Evolutionary conservation across 2,888 invertebrate genomes (phyloP).

Genomic region (Drosophila pseudotakahashii): DNA sequence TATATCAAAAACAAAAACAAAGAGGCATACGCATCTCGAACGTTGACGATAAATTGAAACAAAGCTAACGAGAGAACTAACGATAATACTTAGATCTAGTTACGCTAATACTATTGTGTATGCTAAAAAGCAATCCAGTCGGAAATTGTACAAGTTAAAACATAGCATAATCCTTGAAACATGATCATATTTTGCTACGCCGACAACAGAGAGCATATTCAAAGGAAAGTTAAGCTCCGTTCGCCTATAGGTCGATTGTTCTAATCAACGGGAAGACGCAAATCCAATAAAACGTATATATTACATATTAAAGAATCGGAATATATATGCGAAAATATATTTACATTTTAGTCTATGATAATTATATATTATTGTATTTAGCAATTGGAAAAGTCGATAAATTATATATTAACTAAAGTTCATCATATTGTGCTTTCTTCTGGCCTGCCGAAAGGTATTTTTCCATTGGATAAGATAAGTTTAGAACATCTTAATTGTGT

Average conservation of each 20-base stretch:
- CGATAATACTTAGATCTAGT: conserved; percentile 55
- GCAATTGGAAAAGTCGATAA: conserved; percentile 61
- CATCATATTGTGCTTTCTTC: background rate
- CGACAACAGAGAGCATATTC: conserved; percentile 34
- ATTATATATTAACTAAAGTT: conserved; percentile 66
- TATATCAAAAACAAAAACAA: conserved; percentile 25
- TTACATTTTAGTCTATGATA: conserved; percentile 60
- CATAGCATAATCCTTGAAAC: conserved; percentile 28
- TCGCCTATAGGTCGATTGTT: conserved; percentile 51
- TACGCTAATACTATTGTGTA: conserved; percentile 28
- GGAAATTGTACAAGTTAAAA: conserved; percentile 27
- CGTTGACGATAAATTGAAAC: conserved; percentile 56
- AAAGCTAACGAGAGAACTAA: conserved; percentile 39
- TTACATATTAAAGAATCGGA: conserved; percentile 55
- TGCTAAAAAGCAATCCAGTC: conserved; percentile 26
- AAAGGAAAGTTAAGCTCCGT: conserved; percentile 51
- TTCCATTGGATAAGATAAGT: conserved; percentile 18
- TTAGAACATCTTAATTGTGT: background rate
- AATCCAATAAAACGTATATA: conserved; percentile 47
- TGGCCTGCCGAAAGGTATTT: background rate
- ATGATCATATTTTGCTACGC: conserved; percentile 61
- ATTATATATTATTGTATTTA: conserved; percentile 66
- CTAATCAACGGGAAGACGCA: conserved; percentile 48
- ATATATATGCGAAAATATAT: conserved; percentile 48
- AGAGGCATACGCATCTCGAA: conserved; percentile 40